Base-by-base conservation (phyloP, 2,888 invertebrate genomes). In the Acleris laterana region DNA sequence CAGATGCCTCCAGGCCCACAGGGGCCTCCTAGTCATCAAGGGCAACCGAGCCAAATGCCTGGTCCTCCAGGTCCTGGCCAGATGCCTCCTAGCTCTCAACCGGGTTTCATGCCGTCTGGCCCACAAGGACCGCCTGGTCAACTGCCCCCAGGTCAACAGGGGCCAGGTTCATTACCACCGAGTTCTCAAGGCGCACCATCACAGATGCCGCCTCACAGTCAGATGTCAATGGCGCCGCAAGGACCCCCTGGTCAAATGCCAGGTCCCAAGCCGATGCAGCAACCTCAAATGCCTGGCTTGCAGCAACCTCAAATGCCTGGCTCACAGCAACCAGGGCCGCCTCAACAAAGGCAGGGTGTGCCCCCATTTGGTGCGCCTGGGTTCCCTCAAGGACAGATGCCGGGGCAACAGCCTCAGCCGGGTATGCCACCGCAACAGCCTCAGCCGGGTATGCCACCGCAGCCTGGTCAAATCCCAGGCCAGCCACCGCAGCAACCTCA, bases 51-150 rank as follows among this genome's bases (percentile, higher is more conserved):
- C 69, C 83, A 80, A 50, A 70, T 76, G 61, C 81, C 84, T 4
- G 78, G 79, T 58, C 76, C 79, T 68, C 82, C 80, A 71, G 48
- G 58, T 1, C 75, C 80, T 72, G 79, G 76, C 73, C 81, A 79
- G 77, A 3, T 78, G 76, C 48, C 75, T 70, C 32, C 73, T 62
- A 61, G 53, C 63, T 28, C 70, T 62, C 70, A 69, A 56, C 58
- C 74, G 60, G 64, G 69, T 70, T 62, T n/a, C 69, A 63, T 69
- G 68, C 68, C 74, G 51, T 63, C 71, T 25, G 70, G 71, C 13
- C 49, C 20, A 50, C 71, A 70, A 16, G 70, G 72, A 48, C 75
- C 73, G 50, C 73, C 76, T 49, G 76, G 74, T 0, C 76, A 76
- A 42, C 69, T 77, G 64, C 70, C 70, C 68, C 69, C 70, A 62